Evolutionary conservation across 1,140 invertebrate species (phyloP), one percentile per base, ranked within the genome.

Genomic region (Orius laevigatus): DNA sequence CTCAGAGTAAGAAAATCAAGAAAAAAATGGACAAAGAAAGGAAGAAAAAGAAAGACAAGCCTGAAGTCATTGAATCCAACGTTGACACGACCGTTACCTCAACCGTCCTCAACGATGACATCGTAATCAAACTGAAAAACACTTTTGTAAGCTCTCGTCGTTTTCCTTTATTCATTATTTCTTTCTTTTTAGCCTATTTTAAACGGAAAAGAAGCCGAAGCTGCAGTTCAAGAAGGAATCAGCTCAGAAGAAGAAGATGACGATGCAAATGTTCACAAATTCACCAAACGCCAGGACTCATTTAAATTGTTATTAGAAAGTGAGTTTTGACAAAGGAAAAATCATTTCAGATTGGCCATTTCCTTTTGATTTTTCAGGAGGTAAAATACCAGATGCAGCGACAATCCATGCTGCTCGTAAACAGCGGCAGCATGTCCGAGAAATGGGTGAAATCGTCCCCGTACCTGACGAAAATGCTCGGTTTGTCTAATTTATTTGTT

Each of bases 331-430:
- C n/a, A n/a, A n/a, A n/a, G n/a, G n/a, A n/a, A n/a, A 36, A 38
- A n/a, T n/a, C n/a, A n/a, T n/a, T n/a, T n/a, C n/a, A n/a, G n/a
- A n/a, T n/a, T n/a, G n/a, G n/a, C n/a, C n/a, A n/a, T n/a, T n/a
- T n/a, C n/a, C n/a, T n/a, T n/a, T n/a, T n/a, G 8, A 50, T 51
- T 57, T 63, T 58, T 39, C 53, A 79, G 76, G 75, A 65, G 92
- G 91, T 41, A 78, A 79, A 56, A 96, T 97, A 59, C 92, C 92
- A 14, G 90, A 96, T 74, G 90, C 92, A 8, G 89, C 87, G 34
- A 83, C 91, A 70, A 96, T 97, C 62, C 91, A 96, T 68, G 86
- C 87, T 51, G 87, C 89, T 15, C 73, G 91, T 56, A 96, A 95
- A 68, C 76, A 83, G 53, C 71, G 91, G 57, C 90, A 95, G 67